Evolutionary conservation across 1,140 invertebrate species (phyloP), one percentile per base, ranked within the genome.

Genomic region (Protaetia brevitarsis): DNA sequence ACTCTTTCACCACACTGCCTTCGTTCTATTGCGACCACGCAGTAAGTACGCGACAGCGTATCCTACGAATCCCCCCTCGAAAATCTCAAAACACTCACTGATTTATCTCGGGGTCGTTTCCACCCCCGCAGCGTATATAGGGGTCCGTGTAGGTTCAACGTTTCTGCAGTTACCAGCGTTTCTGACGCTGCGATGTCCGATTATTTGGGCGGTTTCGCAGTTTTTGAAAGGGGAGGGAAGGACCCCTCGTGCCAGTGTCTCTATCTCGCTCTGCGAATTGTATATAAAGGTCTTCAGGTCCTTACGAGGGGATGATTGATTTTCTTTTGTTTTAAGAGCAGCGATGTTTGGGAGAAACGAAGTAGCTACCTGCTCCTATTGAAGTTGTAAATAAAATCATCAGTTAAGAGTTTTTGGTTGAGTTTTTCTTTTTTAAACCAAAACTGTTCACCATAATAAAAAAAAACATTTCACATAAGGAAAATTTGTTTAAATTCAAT

Each of bases 51-150:
- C 41, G 41, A 51, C 41, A 51, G 41, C 65, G n/a, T n/a, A 51
- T 60, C 41, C 41, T 23, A 23, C 16, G 28, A 64, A 63, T 21
- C 36, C 23, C 66, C 59, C 30, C 64, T 58, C 66, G 29, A 34
- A 64, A 67, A 64, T 67, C 66, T 67, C 61, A 67, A 67, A 67
- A 67, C 63, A 57, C 61, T 63, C 66, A 64, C 27, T 64, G 66
- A 67, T 67, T 67, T 67, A 67, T 67, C 66, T 63, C 13, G 41
- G 64, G 64, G 30, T 21, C n/a, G 23, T 29, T 16, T 45, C 29
- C 41, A 16, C n/a, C 41, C 36, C 34, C 21, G 21, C 36, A 23
- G 41, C 16, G 19, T 51, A 51, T 23, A 19, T 45, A 8, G 16
- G 8, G 6, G 5, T 10, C 41, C 8, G 26, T 19, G 13, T 10